phyloP scores from a whole-genome alignment of 2,888 invertebrate genomes.

The Drosophila suboccidentalis region DNA sequence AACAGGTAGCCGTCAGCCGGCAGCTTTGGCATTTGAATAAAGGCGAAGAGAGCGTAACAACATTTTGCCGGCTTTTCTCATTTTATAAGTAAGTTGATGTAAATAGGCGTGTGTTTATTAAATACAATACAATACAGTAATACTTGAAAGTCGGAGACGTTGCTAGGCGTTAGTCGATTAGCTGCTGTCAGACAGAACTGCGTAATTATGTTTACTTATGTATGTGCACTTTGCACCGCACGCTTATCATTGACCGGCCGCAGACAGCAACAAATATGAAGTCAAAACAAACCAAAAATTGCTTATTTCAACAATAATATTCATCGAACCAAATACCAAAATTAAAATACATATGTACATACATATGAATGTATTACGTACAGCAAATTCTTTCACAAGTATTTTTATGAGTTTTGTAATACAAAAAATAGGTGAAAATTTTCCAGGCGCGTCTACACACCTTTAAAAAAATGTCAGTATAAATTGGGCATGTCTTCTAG shows the following conservation, averaged over 20 bases:
- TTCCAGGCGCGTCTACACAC: conserved; percentile 47
- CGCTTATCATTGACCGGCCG: conserved; percentile 36
- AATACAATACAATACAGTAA: not conserved
- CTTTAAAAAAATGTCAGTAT: conserved; percentile 43
- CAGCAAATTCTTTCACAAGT: not conserved
- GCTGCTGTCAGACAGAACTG: conserved; percentile 42
- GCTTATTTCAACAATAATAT: conserved; percentile 8
- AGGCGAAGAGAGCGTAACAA: conserved; percentile 10
- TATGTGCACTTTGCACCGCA: conserved; percentile 48
- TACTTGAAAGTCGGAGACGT: conserved; percentile 21
- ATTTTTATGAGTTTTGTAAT: conserved; percentile 38
- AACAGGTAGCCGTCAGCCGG: conserved; percentile 31
- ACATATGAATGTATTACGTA: not conserved
- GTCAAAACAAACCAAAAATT: conserved; percentile 2
- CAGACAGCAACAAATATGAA: conserved; percentile 19
- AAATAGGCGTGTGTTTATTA: not conserved
- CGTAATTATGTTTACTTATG: conserved; percentile 53
- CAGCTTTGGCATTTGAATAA: conserved; percentile 41
- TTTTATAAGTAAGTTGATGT: not conserved
- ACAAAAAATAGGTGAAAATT: conserved; percentile 25
- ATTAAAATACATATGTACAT: not conserved
- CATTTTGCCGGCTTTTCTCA: conserved; percentile 45
- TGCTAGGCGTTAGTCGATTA: conserved; percentile 53
- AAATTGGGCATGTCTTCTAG: not conserved
- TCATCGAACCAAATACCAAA: not conserved